Evolutionary conservation across 2,797 vertebrate genomes (phyloP).

Genomic region (Mormyrops attenuatus): DNA sequence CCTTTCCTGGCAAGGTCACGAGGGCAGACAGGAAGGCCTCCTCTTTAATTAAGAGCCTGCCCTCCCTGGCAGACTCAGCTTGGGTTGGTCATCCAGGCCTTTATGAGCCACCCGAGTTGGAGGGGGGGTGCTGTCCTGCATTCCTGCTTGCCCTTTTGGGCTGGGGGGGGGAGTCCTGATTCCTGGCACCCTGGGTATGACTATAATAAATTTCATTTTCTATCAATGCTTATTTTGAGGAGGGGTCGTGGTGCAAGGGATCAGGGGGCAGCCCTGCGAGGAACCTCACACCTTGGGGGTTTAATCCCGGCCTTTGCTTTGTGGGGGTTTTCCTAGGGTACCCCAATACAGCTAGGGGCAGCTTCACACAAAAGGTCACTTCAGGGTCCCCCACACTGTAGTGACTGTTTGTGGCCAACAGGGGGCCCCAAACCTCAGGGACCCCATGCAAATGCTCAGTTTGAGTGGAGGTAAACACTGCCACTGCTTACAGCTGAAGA

Average conservation of each 20-base stretch:
- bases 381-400: background rate
- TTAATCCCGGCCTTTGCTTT: background rate
- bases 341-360: background rate
- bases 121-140: background rate
- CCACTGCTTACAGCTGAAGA: background rate
- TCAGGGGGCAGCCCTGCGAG: background rate
- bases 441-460: background rate
- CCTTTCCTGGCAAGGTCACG: background rate
- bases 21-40: background rate
- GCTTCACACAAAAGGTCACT: background rate
- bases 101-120: background rate
- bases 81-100: background rate
- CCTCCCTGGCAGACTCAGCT: background rate
- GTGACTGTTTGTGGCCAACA: background rate
- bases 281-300: background rate
- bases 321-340: background rate
- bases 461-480: background rate
- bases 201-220: background rate
- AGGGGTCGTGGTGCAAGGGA: background rate
- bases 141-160: slow-evolving; percentile 4
- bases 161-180: background rate
- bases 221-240: background rate
- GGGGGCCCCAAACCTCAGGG: background rate
- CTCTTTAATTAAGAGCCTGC: slow-evolving; percentile 29
- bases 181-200: background rate